A percentile compares a stretch with the other conserved stretches of the same genome.
These are phyloP conservation scores for Chionomys nivalis DNA, from an alignment of 2,113 vertebrate species.

Conservation along the genomic window DNA sequence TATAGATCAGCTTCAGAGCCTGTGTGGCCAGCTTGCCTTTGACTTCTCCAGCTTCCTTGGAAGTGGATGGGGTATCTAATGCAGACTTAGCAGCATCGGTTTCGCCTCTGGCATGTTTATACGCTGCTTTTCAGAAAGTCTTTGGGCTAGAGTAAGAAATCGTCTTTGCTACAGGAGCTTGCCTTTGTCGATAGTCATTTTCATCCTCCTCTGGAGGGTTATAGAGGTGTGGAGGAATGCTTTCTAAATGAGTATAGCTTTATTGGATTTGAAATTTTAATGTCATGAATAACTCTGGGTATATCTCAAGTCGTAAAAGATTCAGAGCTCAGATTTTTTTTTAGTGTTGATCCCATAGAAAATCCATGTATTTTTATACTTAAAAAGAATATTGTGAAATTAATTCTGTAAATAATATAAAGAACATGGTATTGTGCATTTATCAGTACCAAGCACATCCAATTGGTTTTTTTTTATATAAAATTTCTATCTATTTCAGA, in stretches of 20 bases:
- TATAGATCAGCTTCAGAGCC: not conserved
- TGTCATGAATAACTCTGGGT: not conserved
- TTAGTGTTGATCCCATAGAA: not conserved
- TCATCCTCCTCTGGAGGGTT: slow-evolving; percentile 52
- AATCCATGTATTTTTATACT: slow-evolving; percentile 26
- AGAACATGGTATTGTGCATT: not conserved
- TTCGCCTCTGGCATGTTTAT: not conserved
- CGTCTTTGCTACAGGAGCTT: not conserved
- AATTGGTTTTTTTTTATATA: not conserved
- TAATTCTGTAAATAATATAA: slow-evolving; percentile 10
- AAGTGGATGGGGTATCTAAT: not conserved
- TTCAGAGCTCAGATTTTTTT: not conserved
- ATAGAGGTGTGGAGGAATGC: not conserved
- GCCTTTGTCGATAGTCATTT: not conserved
- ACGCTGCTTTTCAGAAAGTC: not conserved
- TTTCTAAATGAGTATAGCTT: slow-evolving; percentile 35
- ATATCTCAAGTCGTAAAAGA: slow-evolving; percentile 49
- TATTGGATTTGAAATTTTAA: slow-evolving; percentile 64
- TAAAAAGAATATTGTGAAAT: not conserved
- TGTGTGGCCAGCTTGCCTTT: not conserved
- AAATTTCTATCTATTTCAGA: not conserved
- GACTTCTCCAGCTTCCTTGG: not conserved
- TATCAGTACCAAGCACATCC: not conserved
- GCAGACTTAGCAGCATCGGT: not conserved
- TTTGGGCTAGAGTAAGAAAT: slow-evolving; percentile 27